phyloP scores from a whole-genome alignment of 2,113 vertebrate genomes.

The Etia nguti region DNA sequence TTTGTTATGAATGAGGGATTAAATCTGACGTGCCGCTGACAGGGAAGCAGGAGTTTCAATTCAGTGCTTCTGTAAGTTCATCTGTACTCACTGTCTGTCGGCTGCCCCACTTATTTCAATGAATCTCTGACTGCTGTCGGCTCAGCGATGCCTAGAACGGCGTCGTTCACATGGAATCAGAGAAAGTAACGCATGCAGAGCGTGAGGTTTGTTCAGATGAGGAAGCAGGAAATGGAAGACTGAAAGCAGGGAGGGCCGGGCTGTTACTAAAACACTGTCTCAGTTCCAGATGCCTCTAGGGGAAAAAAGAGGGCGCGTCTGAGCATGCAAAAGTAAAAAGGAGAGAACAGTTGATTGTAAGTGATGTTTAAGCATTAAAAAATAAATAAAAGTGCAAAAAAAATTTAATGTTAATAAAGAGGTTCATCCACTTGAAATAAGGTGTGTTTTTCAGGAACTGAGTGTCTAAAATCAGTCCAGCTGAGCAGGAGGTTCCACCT shows the following conservation, averaged over 20 bases:
- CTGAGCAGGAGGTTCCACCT: rapidly evolving
- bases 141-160: background rate
- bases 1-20: background rate
- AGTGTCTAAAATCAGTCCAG: background rate
- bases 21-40: background rate
- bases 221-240: background rate
- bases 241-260: background rate
- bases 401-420: background rate
- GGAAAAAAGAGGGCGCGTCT: background rate
- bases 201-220: background rate
- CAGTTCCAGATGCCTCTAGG: background rate
- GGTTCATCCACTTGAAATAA: background rate
- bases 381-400: background rate
- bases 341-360: background rate
- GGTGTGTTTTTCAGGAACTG: background rate
- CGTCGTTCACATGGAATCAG: background rate
- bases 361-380: background rate
- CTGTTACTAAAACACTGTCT: background rate
- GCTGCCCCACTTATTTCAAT: background rate
- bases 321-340: background rate
- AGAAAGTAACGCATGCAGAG: background rate
- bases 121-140: background rate
- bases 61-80: background rate
- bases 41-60: background rate
- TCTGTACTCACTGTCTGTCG: background rate